Base-by-base conservation (phyloP, 2,113 vertebrate genomes). In the Neolamprologus sp. region DNA sequence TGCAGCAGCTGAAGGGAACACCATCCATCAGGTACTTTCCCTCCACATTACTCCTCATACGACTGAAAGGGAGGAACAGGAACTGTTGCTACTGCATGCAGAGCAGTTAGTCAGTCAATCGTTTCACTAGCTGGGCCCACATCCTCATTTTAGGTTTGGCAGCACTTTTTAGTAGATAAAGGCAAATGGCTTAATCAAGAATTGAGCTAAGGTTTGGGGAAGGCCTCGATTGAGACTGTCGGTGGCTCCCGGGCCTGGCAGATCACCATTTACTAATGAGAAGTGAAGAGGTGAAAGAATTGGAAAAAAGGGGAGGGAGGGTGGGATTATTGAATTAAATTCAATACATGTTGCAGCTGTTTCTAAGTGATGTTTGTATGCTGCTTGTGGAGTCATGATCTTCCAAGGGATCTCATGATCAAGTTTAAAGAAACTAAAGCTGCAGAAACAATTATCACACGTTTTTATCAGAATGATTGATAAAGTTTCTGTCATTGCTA, bases 1-100 rank as follows among this genome's bases (percentile, higher is more conserved):
- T 98, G 94, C 98, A 98, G 95, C 98, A 98, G 94, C 98, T 98
- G 92, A 98, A 98, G 47, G 98, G 98, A 1, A 98, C 97, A 1
- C 96, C 95, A 7, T 98, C 97, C 92, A 96, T 93, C 91, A 98
- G 91, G 91, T 96, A 98, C 92, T 95, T 96, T 0, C 97, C 97
- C 2, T 97, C 96, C 35, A 98, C 91, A 0, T 98, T 98, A 87
- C 96, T 98, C 78, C 96, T 96, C 4, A 98, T 89, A 1, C 96
- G 97, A 65, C 97, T 98, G 94, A 57, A 78, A 84, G 53, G 80
- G 37, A 89, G 28, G 21, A 75, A 31, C 11, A 75, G 75, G 49
- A 26, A 55, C 8, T 21, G 14, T 45, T 73, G 35, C 40, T 47
- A 17, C 21, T 73, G 40, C 40, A 45, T 47, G 68, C 40, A 73